A percentile compares a stretch with the other conserved stretches of the same genome.
phyloP scores from a whole-genome alignment of 1,140 invertebrate species.

The Drosophila nigrodunni region DNA sequence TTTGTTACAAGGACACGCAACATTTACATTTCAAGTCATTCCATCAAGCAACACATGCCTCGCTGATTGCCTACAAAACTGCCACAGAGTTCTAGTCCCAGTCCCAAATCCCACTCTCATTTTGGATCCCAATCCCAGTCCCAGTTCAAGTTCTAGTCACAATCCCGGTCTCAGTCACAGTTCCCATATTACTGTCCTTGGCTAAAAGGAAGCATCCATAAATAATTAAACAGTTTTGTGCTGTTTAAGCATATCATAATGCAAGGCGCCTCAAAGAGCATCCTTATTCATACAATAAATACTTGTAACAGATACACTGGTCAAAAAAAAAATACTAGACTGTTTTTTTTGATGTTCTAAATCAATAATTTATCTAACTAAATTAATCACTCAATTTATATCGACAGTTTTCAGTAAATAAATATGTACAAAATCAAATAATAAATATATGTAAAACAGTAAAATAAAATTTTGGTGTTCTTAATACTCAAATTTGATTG shows the following conservation, averaged over 20 bases:
- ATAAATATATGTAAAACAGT: too few relatives aligned
- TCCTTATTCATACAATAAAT: constrained; percentile 13
- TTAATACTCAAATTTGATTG: too few relatives aligned
- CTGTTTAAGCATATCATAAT: constrained; percentile 83
- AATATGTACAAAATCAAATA: too few relatives aligned
- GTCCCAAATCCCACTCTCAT: neutral
- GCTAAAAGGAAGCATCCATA: constrained; percentile 58
- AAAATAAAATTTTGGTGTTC: too few relatives aligned
- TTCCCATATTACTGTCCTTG: neutral
- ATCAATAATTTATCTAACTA: too few relatives aligned
- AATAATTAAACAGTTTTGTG: constrained; percentile 84
- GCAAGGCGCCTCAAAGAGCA: constrained; percentile 67
- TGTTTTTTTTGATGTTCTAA: too few relatives aligned
- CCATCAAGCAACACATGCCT: constrained; percentile 34
- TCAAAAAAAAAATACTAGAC: too few relatives aligned
- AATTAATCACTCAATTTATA: too few relatives aligned
- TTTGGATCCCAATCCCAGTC: neutral
- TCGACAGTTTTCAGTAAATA: too few relatives aligned
- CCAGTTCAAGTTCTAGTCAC: neutral
- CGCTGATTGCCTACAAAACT: constrained; percentile 41
- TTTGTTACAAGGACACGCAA: constrained; percentile 29
- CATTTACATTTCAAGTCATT: constrained; percentile 20
- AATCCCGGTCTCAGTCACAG: constrained; percentile 14
- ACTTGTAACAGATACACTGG: too few relatives aligned
- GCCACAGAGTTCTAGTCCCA: neutral